Conservation (phyloP, 2,113 vertebrate species). For the Dipodomys ordii region DNA sequence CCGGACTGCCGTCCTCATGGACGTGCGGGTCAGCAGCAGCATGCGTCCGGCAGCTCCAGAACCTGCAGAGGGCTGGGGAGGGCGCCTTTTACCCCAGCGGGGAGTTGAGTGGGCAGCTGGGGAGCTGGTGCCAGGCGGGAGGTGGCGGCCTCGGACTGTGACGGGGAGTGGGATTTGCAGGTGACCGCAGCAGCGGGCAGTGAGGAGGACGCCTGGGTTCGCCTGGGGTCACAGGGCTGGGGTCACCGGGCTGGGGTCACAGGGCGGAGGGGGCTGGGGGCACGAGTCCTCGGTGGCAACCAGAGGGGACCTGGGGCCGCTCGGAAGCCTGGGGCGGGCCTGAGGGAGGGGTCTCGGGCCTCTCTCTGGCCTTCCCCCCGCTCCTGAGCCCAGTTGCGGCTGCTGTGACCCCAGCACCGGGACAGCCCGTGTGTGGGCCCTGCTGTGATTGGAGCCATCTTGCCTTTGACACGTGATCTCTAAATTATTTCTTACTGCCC, state of each 20-base stretch:
- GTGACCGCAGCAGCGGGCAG: rapidly evolving
- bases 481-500: neutral
- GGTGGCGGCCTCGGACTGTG: too few relatives aligned
- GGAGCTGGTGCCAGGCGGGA: neutral
- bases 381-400: too few relatives aligned
- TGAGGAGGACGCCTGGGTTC: too few relatives aligned
- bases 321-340: too few relatives aligned
- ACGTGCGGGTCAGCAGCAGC: neutral
- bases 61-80: rapidly evolving
- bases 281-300: too few relatives aligned
- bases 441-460: too few relatives aligned
- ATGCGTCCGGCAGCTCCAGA: neutral
- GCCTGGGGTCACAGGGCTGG: neutral
- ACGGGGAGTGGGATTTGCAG: neutral
- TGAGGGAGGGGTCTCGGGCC: too few relatives aligned
- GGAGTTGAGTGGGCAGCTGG: neutral
- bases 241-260: too few relatives aligned
- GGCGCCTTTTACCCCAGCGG: too few relatives aligned
- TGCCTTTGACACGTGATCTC: rapidly evolving
- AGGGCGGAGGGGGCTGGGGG: too few relatives aligned
- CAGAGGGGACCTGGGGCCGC: neutral
- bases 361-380: too few relatives aligned
- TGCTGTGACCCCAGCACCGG: rapidly evolving
- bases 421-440: too few relatives aligned
- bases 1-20: neutral